phyloP scores from a whole-genome alignment of 2,888 invertebrate species.

The Megalurothrips usitatus region DNA sequence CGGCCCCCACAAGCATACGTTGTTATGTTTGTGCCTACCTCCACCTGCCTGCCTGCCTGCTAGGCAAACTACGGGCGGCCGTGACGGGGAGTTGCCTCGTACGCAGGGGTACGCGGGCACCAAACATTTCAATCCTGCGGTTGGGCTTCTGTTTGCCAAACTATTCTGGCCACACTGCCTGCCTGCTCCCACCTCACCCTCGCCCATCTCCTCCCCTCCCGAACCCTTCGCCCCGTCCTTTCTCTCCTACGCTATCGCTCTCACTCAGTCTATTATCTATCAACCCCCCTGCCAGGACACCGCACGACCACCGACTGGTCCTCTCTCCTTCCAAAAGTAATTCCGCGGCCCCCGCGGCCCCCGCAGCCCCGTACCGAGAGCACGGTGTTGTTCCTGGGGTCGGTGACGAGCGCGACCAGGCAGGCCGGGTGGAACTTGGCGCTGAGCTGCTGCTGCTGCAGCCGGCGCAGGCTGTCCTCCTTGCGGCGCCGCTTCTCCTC shows the following conservation, averaged over 20 bases:
- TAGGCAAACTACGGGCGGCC: background rate
- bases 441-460: constrained; percentile 23
- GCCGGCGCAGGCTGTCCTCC: constrained; percentile 6
- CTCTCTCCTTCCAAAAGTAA: background rate
- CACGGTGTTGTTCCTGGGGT: background rate
- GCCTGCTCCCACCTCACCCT: background rate
- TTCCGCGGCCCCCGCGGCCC: background rate
- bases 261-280: background rate
- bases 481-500: constrained; percentile 23
- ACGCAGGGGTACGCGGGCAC: background rate
- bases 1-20: no score
- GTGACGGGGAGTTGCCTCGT: background rate
- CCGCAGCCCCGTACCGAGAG: background rate
- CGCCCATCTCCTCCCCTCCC: background rate
- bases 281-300: background rate
- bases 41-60: background rate
- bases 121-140: background rate
- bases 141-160: no score
- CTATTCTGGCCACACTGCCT: no score
- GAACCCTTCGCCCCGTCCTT: background rate
- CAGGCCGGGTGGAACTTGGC: constrained; percentile 23
- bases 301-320: no score
- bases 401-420: constrained; percentile 12
- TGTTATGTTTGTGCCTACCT: no score
- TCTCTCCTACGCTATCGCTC: background rate